Evolutionary conservation across 2,888 invertebrate genomes (phyloP), one percentile per base, ranked within the genome.

Genomic region (Hololepta plana): DNA sequence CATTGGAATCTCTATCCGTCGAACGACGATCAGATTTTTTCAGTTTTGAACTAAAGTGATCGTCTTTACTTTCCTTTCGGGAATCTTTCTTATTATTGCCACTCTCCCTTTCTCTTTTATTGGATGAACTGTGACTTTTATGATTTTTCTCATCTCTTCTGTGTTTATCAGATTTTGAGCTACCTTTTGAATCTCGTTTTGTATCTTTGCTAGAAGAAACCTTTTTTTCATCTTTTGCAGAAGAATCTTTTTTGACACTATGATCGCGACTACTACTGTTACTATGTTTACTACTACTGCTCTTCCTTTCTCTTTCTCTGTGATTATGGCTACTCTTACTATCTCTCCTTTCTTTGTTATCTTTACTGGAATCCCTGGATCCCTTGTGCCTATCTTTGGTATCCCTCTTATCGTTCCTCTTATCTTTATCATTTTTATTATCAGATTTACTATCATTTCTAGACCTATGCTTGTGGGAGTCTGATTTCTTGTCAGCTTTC

Each of bases 1-100:
- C 81, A 38, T 77, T 80, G 1, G 81, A 81, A 52, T 84, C 79
- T 33, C 76, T 60, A 38, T 77, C 82, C 0, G 77, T 75, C 0
- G 81, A 81, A 24, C 80, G 60, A 4, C 81, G 62, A 27, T 66
- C 64, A 20, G 62, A 64, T 7, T 61, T 63, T 42, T 74, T 71
- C 1, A 64, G 62, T 17, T 72, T 69, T 4, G 67, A 56, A 38
- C 69, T 67, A 30, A 67, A 71, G 44, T 80, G 79, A 48, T 81
- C 80, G 43, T 81, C 80, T 29, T 59, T 60, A 3, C 33, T 37
- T 23, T 44, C 37, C 13, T 41, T 40, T 26, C 36, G 35, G 3
- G 28, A 11, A 11, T 37, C 33, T 39, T 44, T 35, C 31, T 36
- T 38, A 38, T 45, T 36, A 38, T 43, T 38, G 26, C 37, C 38